These are phyloP conservation scores for Ylistrum balloti DNA, from an alignment of 1,140 invertebrate genomes.

Conservation along the genomic window DNA sequence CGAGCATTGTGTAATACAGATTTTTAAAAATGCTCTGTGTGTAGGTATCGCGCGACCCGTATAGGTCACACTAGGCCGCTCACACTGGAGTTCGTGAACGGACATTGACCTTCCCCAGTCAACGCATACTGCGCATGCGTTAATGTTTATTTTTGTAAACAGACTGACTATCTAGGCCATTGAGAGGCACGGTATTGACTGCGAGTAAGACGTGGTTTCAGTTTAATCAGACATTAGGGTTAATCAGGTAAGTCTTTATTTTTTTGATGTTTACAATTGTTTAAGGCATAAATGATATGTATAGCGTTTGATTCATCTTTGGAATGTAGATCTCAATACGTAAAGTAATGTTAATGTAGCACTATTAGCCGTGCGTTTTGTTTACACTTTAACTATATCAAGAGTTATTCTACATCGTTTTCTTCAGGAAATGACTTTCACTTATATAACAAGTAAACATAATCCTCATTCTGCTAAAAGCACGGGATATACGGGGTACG, in stretches of 20 bases:
- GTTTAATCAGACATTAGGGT: neutral
- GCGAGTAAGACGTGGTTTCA: neutral
- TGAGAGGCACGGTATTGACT: conserved; percentile 4
- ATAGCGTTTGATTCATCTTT: too few species aligned
- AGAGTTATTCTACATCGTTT: too few species aligned
- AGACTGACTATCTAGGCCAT: neutral
- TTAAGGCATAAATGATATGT: too few species aligned
- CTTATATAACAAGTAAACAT: too few species aligned
- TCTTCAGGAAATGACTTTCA: too few species aligned
- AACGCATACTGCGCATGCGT: conserved; percentile 20
- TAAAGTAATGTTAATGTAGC: too few species aligned
- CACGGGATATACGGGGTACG: too few species aligned
- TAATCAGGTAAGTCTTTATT: neutral
- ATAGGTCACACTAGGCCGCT: neutral
- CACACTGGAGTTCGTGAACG: neutral
- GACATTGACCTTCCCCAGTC: neutral
- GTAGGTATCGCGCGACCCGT: neutral
- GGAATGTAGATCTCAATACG: too few species aligned
- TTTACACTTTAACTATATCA: too few species aligned
- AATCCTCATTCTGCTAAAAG: too few species aligned
- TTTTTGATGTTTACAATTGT: too few species aligned
- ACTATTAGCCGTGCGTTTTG: too few species aligned
- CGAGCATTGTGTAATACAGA: neutral
- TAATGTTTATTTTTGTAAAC: conserved; percentile 20
- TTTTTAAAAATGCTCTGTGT: neutral